phyloP scores from a whole-genome alignment of 2,113 vertebrate species.

The Erythrocercus mccallii region DNA sequence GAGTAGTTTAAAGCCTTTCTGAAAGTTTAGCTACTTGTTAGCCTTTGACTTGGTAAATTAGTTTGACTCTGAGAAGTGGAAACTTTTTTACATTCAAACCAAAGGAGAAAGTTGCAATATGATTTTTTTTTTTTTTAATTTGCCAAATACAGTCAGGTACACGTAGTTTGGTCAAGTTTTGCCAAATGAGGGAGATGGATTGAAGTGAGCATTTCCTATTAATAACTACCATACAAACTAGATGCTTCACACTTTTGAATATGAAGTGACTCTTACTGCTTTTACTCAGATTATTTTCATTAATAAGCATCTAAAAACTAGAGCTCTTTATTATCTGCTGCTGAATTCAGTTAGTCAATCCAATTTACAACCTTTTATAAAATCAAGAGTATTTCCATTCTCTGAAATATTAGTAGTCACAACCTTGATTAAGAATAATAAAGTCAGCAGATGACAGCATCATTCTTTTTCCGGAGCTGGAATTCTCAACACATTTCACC shows the following conservation, averaged over 20 bases:
- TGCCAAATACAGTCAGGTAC: not conserved
- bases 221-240: not conserved
- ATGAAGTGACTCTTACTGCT: not conserved
- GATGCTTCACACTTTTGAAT: not conserved
- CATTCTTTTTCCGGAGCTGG: not conserved
- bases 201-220: not conserved
- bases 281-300: not conserved
- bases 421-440: not conserved
- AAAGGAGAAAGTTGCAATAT: not conserved
- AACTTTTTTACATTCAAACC: not conserved
- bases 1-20: not conserved
- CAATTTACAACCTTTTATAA: not conserved
- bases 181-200: not conserved
- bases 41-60: not conserved
- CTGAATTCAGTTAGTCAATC: not conserved
- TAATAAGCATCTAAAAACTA: not conserved
- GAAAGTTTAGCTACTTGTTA: not conserved
- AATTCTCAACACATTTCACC: not conserved
- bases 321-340: not conserved
- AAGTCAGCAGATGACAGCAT: not conserved
- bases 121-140: not conserved
- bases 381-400: not conserved
- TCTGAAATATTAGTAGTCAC: not conserved
- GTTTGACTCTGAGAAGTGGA: not conserved
- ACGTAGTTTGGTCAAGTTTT: not conserved